phyloP scores from a whole-genome alignment of 2,888 invertebrate species.

The Micropterix aruncella region DNA sequence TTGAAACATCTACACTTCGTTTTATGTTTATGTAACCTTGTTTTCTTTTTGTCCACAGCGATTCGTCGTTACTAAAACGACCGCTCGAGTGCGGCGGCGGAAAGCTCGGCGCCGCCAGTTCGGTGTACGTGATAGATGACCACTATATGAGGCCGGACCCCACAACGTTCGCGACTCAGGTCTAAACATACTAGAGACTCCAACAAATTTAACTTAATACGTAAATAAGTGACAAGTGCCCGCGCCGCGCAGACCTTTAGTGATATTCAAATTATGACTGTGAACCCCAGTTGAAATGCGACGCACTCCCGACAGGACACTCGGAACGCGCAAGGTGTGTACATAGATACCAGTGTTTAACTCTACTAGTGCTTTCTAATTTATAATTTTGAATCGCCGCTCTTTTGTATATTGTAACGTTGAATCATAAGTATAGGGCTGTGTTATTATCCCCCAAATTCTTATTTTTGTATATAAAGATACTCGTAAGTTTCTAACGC shows the following conservation, averaged over 20 bases:
- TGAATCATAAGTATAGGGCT: neutral
- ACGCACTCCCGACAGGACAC: neutral
- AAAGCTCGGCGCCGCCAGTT: slow-evolving; percentile 18
- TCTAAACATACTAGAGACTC: slow-evolving; percentile 30
- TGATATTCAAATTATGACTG: neutral
- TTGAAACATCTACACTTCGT: no score
- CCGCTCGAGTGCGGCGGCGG: slow-evolving; percentile 46
- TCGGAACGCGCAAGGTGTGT: neutral
- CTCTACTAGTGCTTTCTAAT: neutral
- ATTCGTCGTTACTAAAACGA: slow-evolving; percentile 55
- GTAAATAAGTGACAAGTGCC: neutral
- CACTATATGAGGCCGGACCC: slow-evolving; percentile 52
- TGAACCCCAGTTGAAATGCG: neutral
- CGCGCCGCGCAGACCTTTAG: neutral
- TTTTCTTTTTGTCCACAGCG: slow-evolving; percentile 37
- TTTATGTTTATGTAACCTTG: no score
- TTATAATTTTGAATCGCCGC: neutral
- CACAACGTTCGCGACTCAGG: slow-evolving; percentile 60
- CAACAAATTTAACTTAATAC: neutral
- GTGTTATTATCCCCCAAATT: neutral
- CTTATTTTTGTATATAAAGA: no score
- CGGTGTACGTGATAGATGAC: slow-evolving; percentile 63
- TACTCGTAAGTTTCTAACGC: no score
- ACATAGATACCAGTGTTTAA: neutral
- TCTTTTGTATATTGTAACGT: neutral